Conservation (phyloP, 2,113 vertebrate species). For the Jacana jacana region DNA sequence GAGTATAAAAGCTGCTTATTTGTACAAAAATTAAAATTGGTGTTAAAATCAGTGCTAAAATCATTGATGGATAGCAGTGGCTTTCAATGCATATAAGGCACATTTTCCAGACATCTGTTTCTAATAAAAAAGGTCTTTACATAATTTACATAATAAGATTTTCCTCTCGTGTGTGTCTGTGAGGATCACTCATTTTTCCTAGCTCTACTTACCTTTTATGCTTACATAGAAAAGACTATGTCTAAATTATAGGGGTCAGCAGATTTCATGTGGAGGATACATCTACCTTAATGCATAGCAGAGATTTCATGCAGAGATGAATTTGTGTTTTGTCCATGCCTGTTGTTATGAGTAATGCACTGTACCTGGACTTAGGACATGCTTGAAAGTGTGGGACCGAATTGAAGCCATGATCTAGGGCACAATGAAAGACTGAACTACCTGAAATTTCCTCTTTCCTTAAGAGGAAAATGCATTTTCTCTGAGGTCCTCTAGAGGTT, state of each 20-base stretch:
- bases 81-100: neutral
- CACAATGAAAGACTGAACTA: fast-evolving
- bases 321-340: neutral
- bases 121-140: neutral
- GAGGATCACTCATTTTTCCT: neutral
- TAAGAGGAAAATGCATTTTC: neutral
- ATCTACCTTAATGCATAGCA: neutral
- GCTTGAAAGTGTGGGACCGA: neutral
- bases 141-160: neutral
- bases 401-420: neutral
- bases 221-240: neutral
- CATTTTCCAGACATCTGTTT: neutral
- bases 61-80: neutral
- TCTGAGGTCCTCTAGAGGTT: neutral
- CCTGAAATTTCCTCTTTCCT: neutral
- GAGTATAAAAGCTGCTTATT: neutral
- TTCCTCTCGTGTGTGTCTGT: neutral
- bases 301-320: neutral
- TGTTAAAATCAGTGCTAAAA: neutral
- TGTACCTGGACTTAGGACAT: neutral
- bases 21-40: neutral
- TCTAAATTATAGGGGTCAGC: neutral
- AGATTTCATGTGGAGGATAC: neutral
- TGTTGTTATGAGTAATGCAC: neutral
- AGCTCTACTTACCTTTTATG: neutral